Conservation (phyloP, 1,140 invertebrate genomes). For the Drosophila bocqueti region DNA sequence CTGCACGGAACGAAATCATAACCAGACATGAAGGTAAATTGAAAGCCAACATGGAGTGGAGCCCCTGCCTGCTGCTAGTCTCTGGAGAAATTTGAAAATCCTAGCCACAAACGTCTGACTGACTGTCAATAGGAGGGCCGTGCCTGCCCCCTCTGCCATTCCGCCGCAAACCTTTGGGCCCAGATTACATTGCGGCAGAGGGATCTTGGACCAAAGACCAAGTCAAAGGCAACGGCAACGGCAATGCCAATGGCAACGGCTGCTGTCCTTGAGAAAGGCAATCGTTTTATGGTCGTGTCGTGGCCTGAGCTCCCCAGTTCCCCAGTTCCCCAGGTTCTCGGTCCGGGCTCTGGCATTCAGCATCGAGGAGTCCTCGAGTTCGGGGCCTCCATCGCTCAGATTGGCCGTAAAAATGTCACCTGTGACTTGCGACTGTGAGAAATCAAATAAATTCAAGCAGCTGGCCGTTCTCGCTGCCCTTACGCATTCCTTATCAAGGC, state of each 20-base stretch:
- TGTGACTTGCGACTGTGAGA: conserved; percentile 75
- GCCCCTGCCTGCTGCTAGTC: conserved; percentile 30
- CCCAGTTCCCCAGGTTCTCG: conserved; percentile 7
- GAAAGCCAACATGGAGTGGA: conserved; percentile 52
- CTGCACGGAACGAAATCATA: conserved; percentile 44
- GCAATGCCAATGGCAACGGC: conserved; percentile 21
- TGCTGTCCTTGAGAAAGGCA: conserved; percentile 62
- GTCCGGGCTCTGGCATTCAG: conserved; percentile 19
- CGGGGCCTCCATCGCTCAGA: conserved; percentile 52
- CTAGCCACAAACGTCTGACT: conserved; percentile 49
- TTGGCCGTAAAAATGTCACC: conserved; percentile 82
- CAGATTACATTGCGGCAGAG: conserved; percentile 59
- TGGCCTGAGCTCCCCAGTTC: conserved; percentile 25
- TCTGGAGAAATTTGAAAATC: conserved; percentile 75
- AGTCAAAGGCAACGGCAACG: conserved; percentile 37
- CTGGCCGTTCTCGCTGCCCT: conserved; percentile 22
- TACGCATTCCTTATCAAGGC: conserved; percentile 49
- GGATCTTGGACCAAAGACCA: conserved; percentile 35
- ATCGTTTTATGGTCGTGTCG: conserved; percentile 75
- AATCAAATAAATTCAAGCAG: conserved; percentile 80
- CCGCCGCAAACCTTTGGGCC: conserved; percentile 11
- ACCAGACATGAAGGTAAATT: conserved; percentile 52
- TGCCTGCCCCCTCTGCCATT: neutral
- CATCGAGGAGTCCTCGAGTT: conserved; percentile 13
- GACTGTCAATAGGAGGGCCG: conserved; percentile 51